These are phyloP conservation scores for Cremastobaeus sp. DNA, from an alignment of 2,888 invertebrate species.

Conservation along the genomic window DNA sequence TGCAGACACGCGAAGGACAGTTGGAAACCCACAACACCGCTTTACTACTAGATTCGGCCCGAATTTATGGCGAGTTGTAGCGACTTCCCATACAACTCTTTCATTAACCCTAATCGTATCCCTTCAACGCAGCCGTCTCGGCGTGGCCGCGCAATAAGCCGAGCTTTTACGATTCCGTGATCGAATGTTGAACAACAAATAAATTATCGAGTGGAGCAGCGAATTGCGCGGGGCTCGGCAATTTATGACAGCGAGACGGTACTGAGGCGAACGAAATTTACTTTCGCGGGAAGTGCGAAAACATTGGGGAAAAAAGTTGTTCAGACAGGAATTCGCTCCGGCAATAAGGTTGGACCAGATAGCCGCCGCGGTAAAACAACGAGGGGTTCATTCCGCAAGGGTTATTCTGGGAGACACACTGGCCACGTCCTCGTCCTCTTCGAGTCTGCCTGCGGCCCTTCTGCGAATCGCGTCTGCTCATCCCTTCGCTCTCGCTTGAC, in stretches of 20 bases:
- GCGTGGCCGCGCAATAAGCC: background rate
- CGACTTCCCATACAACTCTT: slow-evolving; percentile 4
- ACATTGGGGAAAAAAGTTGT: slow-evolving; percentile 19
- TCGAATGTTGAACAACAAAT: slow-evolving; percentile 34
- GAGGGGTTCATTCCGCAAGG: slow-evolving; percentile 33
- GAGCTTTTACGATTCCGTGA: slow-evolving; percentile 25
- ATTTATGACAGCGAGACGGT: slow-evolving; percentile 8
- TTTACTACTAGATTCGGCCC: slow-evolving; percentile 36
- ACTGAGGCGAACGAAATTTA: slow-evolving; percentile 2
- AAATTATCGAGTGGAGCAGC: slow-evolving; percentile 18
- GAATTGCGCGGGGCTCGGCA: no score
- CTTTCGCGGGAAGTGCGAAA: slow-evolving; percentile 15
- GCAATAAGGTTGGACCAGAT: slow-evolving; percentile 8
- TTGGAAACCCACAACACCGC: slow-evolving; percentile 42
- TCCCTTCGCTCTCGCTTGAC: slow-evolving; percentile 37
- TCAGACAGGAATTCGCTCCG: slow-evolving; percentile 26
- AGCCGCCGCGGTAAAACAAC: slow-evolving; percentile 27
- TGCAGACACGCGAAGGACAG: slow-evolving; percentile 38
- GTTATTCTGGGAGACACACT: slow-evolving; percentile 56
- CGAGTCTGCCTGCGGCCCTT: slow-evolving; percentile 32
- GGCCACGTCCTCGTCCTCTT: slow-evolving; percentile 27
- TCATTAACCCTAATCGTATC: slow-evolving; percentile 37
- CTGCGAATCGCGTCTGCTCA: slow-evolving; percentile 45
- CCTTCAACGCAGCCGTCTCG: no score
- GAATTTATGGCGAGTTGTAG: slow-evolving; percentile 34